A percentile compares a stretch with the other conserved stretches of the same genome.
phyloP scores from a whole-genome alignment of 2,797 vertebrate genomes.

The Dicrostonyx torquatus region DNA sequence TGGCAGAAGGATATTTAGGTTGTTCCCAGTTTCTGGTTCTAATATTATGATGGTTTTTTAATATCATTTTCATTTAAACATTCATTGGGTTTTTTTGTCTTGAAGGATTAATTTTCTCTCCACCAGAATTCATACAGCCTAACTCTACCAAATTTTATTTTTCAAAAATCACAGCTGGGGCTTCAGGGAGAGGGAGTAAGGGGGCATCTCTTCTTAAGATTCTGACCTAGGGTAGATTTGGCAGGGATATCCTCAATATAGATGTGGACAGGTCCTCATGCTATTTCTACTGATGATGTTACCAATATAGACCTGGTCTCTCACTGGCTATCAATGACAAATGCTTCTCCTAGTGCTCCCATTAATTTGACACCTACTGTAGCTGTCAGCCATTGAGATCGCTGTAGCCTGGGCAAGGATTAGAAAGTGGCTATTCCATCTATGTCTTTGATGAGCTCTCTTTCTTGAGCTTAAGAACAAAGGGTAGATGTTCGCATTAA shows the following conservation, averaged over 20 bases:
- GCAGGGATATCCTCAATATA: rapidly evolving
- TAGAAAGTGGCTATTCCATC: rapidly evolving
- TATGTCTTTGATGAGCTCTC: neutral
- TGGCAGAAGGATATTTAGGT: neutral
- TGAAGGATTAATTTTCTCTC: neutral
- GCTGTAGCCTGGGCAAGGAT: rapidly evolving
- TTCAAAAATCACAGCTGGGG: neutral
- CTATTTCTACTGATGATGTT: neutral
- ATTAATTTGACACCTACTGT: neutral
- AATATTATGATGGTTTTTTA: neutral
- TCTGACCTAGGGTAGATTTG: too few relatives aligned
- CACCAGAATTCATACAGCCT: neutral
- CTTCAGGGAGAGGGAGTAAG: too few relatives aligned
- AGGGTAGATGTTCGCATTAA: neutral
- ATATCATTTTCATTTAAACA: neutral
- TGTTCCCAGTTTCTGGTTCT: neutral
- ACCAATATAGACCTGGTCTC: too few relatives aligned
- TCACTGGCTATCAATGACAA: neutral
- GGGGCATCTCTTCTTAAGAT: neutral
- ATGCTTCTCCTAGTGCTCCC: too few relatives aligned
- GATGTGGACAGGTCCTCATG: neutral
- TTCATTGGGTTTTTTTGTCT: neutral
- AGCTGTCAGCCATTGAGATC: rapidly evolving
- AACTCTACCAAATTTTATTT: neutral
- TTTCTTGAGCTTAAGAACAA: neutral